These are phyloP conservation scores for Scytalopus superciliaris DNA, from an alignment of 2,113 vertebrate species.

Conservation along the genomic window DNA sequence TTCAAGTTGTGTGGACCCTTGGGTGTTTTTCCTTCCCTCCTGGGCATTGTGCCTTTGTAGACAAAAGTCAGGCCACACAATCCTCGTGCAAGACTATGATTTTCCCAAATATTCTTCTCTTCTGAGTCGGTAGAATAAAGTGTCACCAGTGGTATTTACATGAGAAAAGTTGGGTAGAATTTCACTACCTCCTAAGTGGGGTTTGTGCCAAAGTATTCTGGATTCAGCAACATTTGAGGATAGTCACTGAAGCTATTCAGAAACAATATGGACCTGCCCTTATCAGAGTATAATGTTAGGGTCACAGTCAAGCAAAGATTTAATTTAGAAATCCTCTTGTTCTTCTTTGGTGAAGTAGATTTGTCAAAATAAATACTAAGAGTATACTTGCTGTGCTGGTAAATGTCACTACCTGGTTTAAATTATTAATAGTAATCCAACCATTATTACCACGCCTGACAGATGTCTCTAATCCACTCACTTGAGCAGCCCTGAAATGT, in stretches of 20 bases:
- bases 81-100: background rate
- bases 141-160: background rate
- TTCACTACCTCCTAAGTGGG: background rate
- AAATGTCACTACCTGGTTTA: background rate
- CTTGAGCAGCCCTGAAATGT: background rate
- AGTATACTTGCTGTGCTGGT: background rate
- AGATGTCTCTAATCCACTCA: background rate
- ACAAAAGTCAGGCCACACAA: background rate
- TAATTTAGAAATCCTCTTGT: background rate
- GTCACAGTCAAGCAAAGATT: background rate
- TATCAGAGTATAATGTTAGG: background rate
- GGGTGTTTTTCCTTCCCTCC: background rate
- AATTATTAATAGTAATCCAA: background rate
- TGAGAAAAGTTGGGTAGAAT: background rate
- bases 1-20: background rate
- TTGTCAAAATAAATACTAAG: background rate
- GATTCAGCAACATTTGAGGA: background rate
- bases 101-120: background rate
- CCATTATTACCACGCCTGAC: background rate
- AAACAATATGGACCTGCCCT: background rate
- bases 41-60: background rate
- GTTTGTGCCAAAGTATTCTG: background rate
- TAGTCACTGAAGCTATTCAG: background rate
- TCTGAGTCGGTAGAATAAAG: background rate
- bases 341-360: background rate